These are phyloP conservation scores for Clunio marinus DNA, from an alignment of 2,888 invertebrate genomes.

Conservation along the genomic window DNA sequence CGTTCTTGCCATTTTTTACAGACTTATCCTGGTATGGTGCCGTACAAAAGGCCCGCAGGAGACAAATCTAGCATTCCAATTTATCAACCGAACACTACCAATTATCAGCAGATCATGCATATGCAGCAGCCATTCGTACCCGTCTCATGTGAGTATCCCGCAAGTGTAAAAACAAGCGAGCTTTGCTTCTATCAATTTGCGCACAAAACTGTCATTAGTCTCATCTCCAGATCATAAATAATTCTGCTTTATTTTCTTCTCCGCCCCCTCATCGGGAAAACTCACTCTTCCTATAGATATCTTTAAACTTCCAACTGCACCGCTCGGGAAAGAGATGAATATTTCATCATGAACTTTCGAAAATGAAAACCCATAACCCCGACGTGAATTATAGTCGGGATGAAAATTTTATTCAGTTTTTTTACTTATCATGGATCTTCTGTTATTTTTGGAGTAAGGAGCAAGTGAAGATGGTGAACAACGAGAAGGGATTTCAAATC, in stretches of 20 bases:
- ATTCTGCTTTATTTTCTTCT: slow-evolving; percentile 16
- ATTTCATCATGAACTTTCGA: slow-evolving; percentile 38
- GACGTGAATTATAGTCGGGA: slow-evolving; percentile 15
- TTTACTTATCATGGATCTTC: not conserved
- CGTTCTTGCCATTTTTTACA: not conserved
- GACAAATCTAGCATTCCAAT: slow-evolving; percentile 90
- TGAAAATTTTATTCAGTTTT: slow-evolving; percentile 15
- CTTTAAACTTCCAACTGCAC: slow-evolving; percentile 37
- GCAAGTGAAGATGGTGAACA: not conserved
- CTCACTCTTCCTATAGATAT: slow-evolving; percentile 24
- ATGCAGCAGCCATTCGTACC: slow-evolving; percentile 76
- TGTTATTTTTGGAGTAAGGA: not conserved
- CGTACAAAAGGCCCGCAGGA: slow-evolving; percentile 85
- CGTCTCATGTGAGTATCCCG: slow-evolving; percentile 79
- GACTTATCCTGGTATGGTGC: slow-evolving; percentile 76
- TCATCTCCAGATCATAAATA: slow-evolving; percentile 30
- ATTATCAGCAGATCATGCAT: slow-evolving; percentile 92
- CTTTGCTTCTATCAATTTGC: not conserved
- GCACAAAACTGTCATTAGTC: slow-evolving; percentile 34
- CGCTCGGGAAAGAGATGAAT: slow-evolving; percentile 38
- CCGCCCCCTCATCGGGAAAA: not conserved
- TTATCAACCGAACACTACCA: slow-evolving; percentile 24
- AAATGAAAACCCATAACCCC: slow-evolving; percentile 35
- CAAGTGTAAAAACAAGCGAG: not conserved
- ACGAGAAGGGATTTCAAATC: slow-evolving; percentile 16